Evolutionary conservation across 2,797 vertebrate species (phyloP), one percentile per base, ranked within the genome.

Genomic region (Chelon labrosus): DNA sequence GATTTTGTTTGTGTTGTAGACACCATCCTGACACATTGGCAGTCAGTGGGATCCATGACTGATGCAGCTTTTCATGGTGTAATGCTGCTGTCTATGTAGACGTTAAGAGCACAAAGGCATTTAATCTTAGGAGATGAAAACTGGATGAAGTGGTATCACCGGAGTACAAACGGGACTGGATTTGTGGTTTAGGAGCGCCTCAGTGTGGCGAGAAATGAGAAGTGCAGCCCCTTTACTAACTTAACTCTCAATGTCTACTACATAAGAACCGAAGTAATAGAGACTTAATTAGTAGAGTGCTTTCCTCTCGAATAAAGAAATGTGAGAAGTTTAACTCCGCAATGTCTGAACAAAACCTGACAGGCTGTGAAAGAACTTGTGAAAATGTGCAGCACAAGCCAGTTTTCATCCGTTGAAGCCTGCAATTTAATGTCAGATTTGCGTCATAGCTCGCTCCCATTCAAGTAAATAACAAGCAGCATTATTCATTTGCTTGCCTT

Each of bases 101-200:
- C 37, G 39, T 66, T 59, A 47, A 57, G 39, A 73, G 56, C 19
- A 51, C 58, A 75, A 75, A 79, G 31, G 50, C 42, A 13, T 65
- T 73, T 10, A 51, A 62, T 80, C 70, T 55, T 35, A 27, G 76
- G 31, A 62, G 46, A 70, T 72, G 59, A 54, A 67, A 54, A 20
- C 39, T 68, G 46, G 54, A 0, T 19, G 38, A 42, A 51, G 50
- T 20, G 19, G 25, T 17, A 22, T 12, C 5, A 42, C 3, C 47
- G 19, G 66, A 52, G 39, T 17, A 20, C 20, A 5, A 57, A 3
- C 31, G 2, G 14, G 8, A 0, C 14, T 59, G 71, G 2, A 84
- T 86, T 79, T 81, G 73, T 88, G 52, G 84, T 80, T 80, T 86
- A 75, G 77, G 85, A 92, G 88, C 90, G 71, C 92, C 90, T 70